Evolutionary conservation across 2,797 vertebrate species (phyloP), one percentile per base, ranked within the genome.

Genomic region (Schizothorax lantsangensis): DNA sequence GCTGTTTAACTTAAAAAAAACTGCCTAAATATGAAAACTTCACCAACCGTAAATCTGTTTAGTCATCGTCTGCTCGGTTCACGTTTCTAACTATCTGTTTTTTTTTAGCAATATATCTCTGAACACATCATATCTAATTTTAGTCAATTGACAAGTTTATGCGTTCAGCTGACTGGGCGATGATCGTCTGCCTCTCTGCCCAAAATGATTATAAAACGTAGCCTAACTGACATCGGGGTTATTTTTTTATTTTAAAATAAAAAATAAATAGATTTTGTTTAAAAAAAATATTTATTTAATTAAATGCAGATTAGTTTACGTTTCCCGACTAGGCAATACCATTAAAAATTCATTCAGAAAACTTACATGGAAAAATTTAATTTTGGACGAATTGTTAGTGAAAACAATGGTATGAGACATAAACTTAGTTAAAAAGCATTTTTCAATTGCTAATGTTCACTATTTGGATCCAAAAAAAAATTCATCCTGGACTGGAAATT

Each of bases 41-140:
- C 2, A 30, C 9, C 40, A 30, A 33, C n/a, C 45, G 10, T 14
- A 38, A 52, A 68, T 69, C 21, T 52, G 45, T 81, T 36, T n/a
- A 30, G 43, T 19, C 3, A 36, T 62, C 21, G 7, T 59, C 75
- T 19, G 36, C 23, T 45, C 38, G 2, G 14, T 74, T 73, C 26
- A 59, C n/a, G 36, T 47, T 47, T 47, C 17, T 74, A 71, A 79
- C 26, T 6, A 57, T 78, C 74, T 71, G 49, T 36, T 30, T 43
- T 84, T 79, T 71, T n/a, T n/a, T n/a, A n/a, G n/a, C 11, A 40
- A 71, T 79, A 78, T 68, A 23, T 79, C 47, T 69, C 33, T 52
- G 62, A n/a, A 59, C 49, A 79, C 64, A 79, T 69, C 47, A 59
- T 6, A 52, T 72, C 38, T 36, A 36, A 72, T 85, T 72, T 64